Evolutionary conservation across 2,113 vertebrate species (phyloP).

Genomic region (Ammospiza nelsoni): DNA sequence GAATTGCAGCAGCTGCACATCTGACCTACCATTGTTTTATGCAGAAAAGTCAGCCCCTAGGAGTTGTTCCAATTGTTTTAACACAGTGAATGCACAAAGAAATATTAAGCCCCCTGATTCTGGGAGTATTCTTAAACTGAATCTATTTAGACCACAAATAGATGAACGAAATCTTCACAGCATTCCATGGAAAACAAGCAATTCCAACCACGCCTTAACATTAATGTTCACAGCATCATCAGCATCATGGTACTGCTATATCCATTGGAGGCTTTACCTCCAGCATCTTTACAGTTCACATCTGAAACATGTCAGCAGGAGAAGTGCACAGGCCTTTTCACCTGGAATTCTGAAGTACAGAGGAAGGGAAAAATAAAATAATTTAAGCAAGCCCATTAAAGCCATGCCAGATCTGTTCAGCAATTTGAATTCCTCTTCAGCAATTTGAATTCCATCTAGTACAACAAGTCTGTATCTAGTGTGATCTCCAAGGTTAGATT

Average conservation of each 20-base stretch:
- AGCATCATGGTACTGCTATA: neutral
- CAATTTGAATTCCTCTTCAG: neutral
- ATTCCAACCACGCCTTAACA: neutral
- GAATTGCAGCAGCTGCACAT: neutral
- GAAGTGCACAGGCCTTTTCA: neutral
- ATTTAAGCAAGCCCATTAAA: neutral
- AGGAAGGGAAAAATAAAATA: neutral
- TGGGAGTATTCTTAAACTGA: neutral
- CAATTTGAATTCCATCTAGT: neutral
- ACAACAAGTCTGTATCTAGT: neutral
- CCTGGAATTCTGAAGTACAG: neutral
- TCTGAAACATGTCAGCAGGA: neutral
- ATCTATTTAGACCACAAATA: neutral
- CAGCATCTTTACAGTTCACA: neutral
- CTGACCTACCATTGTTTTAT: neutral
- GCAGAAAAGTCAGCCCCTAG: neutral
- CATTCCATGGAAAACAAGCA: neutral
- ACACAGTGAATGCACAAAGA: neutral
- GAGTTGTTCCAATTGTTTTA: neutral
- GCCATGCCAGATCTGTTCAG: neutral
- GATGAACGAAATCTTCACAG: neutral
- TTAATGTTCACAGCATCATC: fast-evolving
- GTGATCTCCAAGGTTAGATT: neutral
- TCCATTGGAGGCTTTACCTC: neutral
- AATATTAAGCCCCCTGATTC: neutral